Base-by-base conservation (phyloP, 2,113 vertebrate species). In the Amia ocellicauda region DNA sequence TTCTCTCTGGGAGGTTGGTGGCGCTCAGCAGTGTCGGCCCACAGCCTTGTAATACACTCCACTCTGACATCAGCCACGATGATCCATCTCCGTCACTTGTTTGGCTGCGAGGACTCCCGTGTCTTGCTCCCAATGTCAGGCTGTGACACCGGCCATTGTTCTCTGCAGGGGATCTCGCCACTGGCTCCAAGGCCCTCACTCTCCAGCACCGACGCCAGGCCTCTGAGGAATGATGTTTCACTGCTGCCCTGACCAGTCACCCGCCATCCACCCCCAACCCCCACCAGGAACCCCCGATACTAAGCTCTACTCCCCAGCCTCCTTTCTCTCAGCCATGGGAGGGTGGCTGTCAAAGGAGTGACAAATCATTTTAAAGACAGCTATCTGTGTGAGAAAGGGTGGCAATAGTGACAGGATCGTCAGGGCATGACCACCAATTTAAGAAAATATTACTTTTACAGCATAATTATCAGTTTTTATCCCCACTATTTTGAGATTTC, bases 1-100 rank as follows among this genome's bases (percentile, higher is more conserved):
- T 31, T 78, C 68, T 78, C 74, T 80, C 72, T 80, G 70, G 68
- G 78, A 82, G 72, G 63, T 75, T 67, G 75, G 69, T 68, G 78
- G 68, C 53, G 70, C 72, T 62, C 74, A 79, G 60, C 62, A 66
- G 59, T 78, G 73, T 81, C 71, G 67, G 68, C 79, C 1, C 1
- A 0, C 54, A 70, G 4, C 9, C 19, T 58, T 17, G 8, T 69
- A 75, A 63, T 76, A 71, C 81, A 79, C 62, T 59, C 63, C 63
- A 72, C 77, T 76, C 73, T 79, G 73, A 70, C 61, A 76, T 69
- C 55, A 63, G 53, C 82, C n/a, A 23, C 47, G 69, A 68, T 65
- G 69, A 74, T 81, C 49, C 27, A 17, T 77, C 69, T 73, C 78
- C 0, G 0, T 74, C 61, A 43, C 50, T 77, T 8, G 1, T 53